Conservation (phyloP, 2,113 vertebrate species). For the Suncus etruscus region DNA sequence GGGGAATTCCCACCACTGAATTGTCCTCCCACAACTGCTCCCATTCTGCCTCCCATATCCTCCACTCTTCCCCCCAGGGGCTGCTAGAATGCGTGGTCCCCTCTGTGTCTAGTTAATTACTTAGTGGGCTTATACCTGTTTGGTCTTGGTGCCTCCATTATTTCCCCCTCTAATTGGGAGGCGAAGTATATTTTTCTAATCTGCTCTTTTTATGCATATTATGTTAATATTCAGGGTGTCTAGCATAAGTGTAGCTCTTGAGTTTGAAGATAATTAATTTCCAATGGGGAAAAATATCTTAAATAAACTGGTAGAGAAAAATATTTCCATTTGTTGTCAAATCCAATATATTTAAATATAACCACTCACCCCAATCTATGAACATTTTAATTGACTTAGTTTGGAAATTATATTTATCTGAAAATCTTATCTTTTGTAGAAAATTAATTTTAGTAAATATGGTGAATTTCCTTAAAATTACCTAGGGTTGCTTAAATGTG, state of each 20-base stretch:
- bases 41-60: too few species aligned
- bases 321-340: background rate
- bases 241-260: background rate
- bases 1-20: too few species aligned
- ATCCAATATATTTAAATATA: background rate
- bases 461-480: background rate
- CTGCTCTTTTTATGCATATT: background rate
- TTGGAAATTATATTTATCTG: background rate
- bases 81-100: too few species aligned
- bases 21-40: too few species aligned
- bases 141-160: too few species aligned
- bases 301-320: background rate
- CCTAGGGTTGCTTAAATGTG: background rate
- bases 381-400: background rate
- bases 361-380: background rate
- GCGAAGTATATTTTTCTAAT: background rate
- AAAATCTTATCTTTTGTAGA: background rate
- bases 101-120: too few species aligned
- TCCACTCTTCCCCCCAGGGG: too few species aligned
- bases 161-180: too few species aligned
- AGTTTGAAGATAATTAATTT: background rate
- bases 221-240: background rate
- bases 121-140: too few species aligned
- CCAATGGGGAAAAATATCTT: background rate
- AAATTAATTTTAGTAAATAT: constrained; percentile 38